Evolutionary conservation across 2,888 invertebrate genomes (phyloP).

Genomic region (Doris montereyensis): DNA sequence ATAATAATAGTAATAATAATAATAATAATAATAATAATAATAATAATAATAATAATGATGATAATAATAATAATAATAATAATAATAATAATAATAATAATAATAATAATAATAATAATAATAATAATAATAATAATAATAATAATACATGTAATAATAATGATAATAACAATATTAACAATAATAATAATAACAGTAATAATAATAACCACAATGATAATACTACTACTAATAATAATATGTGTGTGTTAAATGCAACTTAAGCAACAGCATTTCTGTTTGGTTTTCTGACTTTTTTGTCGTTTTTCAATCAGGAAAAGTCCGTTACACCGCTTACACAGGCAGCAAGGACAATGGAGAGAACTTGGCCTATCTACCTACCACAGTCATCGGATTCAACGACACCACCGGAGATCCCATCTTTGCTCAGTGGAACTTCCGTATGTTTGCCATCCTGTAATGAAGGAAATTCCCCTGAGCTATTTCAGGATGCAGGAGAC

Average conservation of each 20-base stretch:
- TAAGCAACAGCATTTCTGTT: neutral
- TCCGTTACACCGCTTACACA: slow-evolving; percentile 48
- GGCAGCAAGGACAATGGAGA: slow-evolving; percentile 56
- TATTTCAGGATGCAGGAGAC: no score
- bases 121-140: no score
- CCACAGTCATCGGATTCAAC: slow-evolving; percentile 51
- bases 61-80: slow-evolving; percentile 2
- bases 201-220: no score
- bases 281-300: neutral
- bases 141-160: no score
- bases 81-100: slow-evolving; percentile 12
- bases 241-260: neutral
- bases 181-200: no score
- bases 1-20: no score
- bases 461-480: slow-evolving; percentile 46
- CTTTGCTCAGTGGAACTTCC: slow-evolving; percentile 53
- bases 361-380: slow-evolving; percentile 60
- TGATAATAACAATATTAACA: no score
- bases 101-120: slow-evolving; percentile 14
- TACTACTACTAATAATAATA: no score
- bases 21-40: no score
- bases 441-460: slow-evolving; percentile 54
- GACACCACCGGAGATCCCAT: slow-evolving; percentile 44
- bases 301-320: neutral
- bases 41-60: neutral